phyloP scores from a whole-genome alignment of 2,888 invertebrate species.

The Diabrotica balteata region DNA sequence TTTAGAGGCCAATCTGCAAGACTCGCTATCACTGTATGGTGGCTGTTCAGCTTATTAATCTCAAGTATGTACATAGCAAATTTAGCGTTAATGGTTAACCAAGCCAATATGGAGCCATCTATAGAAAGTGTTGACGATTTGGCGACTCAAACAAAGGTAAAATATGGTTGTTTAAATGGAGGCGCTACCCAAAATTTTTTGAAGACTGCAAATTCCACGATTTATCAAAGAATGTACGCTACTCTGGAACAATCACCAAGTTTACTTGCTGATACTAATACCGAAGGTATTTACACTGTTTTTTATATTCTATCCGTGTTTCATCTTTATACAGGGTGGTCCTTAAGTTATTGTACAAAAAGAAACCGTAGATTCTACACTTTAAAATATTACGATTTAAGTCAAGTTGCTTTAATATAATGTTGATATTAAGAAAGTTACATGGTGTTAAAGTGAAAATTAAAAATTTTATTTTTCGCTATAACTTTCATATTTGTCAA shows the following conservation, averaged over 20 bases:
- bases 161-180: constrained; percentile 83
- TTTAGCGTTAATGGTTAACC: constrained; percentile 90
- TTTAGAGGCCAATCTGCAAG: constrained; percentile 86
- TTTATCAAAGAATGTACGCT: constrained; percentile 50
- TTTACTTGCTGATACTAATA: constrained; percentile 82
- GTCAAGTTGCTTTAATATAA: no score
- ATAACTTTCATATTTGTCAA: no score
- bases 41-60: constrained; percentile 89
- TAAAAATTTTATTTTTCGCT: no score
- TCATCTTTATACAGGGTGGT: no score
- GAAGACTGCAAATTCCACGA: constrained; percentile 64
- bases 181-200: constrained; percentile 94
- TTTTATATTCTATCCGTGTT: no score
- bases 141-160: constrained; percentile 92
- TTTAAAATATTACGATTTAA: no score
- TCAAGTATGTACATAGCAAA: constrained; percentile 94
- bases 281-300: constrained; percentile 69
- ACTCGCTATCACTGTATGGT: constrained; percentile 88
- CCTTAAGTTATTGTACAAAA: no score
- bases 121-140: constrained; percentile 92
- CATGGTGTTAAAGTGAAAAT: no score
- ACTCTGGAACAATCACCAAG: constrained; percentile 83
- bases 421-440: no score
- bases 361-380: no score
- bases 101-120: constrained; percentile 84